Conservation (phyloP, 2,113 vertebrate genomes). For the Rhipidura dahli region DNA sequence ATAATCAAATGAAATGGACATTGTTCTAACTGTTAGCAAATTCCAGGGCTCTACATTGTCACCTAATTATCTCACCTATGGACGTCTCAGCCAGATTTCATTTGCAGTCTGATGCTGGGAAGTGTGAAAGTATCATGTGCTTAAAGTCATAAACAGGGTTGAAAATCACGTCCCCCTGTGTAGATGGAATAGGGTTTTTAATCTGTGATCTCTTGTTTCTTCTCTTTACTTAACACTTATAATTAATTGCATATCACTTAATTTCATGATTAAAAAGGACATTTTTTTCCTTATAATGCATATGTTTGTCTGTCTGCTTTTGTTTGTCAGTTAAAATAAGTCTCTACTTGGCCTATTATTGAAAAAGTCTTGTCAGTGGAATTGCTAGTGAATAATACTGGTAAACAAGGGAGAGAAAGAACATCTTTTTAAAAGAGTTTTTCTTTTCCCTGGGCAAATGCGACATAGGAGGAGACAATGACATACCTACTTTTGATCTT, state of each 20-base stretch:
- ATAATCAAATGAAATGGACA: not conserved
- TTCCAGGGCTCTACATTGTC: not conserved
- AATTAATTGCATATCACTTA: not conserved
- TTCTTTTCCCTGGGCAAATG: not conserved
- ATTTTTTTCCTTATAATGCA: not conserved
- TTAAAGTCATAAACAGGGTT: not conserved
- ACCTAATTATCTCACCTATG: not conserved
- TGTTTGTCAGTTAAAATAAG: not conserved
- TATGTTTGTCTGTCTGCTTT: not conserved
- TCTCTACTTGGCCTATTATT: not conserved
- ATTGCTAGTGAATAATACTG: not conserved
- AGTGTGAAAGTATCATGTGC: not conserved
- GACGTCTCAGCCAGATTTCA: not conserved
- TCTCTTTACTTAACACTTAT: not conserved
- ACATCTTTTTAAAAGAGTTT: not conserved
- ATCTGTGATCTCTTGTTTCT: not conserved
- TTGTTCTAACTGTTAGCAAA: not conserved
- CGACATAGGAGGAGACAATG: not conserved
- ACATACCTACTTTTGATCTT: constrained; percentile 15
- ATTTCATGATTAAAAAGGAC: constrained; percentile 5
- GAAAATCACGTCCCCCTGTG: not conserved
- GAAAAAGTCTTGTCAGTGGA: not conserved
- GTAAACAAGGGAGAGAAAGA: constrained; percentile 1
- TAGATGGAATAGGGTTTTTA: not conserved
- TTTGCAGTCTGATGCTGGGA: not conserved